Evolutionary conservation across 2,888 invertebrate genomes (phyloP), one percentile per base, ranked within the genome.

Genomic region (Cancer borealis): DNA sequence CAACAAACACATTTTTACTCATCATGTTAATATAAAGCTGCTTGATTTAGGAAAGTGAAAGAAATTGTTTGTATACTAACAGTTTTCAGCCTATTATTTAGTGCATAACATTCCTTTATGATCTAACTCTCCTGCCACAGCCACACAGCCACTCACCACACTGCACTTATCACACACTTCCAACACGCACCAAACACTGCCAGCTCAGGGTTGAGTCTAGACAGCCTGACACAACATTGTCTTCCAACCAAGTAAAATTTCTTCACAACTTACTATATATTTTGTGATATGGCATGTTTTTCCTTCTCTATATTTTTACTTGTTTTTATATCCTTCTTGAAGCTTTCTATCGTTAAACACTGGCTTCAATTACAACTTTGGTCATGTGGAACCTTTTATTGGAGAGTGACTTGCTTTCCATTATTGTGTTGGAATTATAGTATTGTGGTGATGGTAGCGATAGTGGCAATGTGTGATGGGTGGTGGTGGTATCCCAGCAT

Each of bases 181-280:
- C 84, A 26, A 84, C 30, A 84, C 12, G 84, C 39, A 39, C 84
- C 39, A 84, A 14, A 84, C 30, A 84, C 84, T 84, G 39, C 84
- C 30, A n/a, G 26, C 26, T 79, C 73, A 79, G 73, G 73, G n/a
- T 26, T 79, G 73, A 26, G 12, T 10, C 54, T 17, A 14, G 0
- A 54, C 17, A 14, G 21, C 84, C 84, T 39, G 39, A 84, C 84
- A 39, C 30, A 14, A 84, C 84, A 39, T 39, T 84, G n/a, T 14
- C 84, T 14, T 84, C 84, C 12, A 30, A 84, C 84, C 84, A 84
- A 84, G 84, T 84, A 84, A 84, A 84, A 12, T 39, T 84, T 84
- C 0, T 84, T 21, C 21, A 60, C 17, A 60, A 21, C 60, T 21
- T 60, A 60, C 2, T 60, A 21, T n/a, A n/a, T n/a, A n/a, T n/a